Evolutionary conservation across 2,888 invertebrate species (phyloP).

Genomic region (Drosophila macrospina): DNA sequence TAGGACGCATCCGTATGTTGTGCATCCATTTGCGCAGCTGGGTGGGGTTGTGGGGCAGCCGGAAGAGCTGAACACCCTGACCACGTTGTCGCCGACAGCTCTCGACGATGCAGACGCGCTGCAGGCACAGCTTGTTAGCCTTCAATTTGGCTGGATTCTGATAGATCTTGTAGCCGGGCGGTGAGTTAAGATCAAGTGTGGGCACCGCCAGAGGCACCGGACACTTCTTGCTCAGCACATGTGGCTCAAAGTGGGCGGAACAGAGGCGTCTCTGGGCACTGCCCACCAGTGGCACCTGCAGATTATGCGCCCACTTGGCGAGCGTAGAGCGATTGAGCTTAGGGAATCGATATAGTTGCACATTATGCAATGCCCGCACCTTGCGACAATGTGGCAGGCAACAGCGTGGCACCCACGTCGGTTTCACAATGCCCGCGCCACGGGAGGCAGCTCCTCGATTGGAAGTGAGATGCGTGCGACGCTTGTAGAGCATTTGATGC

Average conservation of each 20-base stretch:
- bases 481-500: conserved; percentile 62
- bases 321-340: conserved; percentile 78
- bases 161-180: conserved; percentile 80
- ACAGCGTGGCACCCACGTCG: conserved; percentile 82
- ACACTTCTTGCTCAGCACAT: conserved; percentile 81
- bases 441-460: conserved; percentile 3
- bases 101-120: conserved; percentile 78
- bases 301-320: conserved; percentile 82
- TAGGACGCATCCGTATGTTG: conserved; percentile 75
- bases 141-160: conserved; percentile 81
- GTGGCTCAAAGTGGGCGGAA: conserved; percentile 79
- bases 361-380: conserved; percentile 73
- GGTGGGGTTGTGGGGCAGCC: conserved; percentile 75
- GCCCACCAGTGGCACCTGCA: conserved; percentile 78
- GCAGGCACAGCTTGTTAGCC: conserved; percentile 72
- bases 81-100: conserved; percentile 75
- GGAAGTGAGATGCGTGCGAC: conserved; percentile 51
- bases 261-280: conserved; percentile 80
- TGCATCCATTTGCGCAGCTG: conserved; percentile 81
- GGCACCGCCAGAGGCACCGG: conserved; percentile 81
- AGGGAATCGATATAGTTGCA: conserved; percentile 82
- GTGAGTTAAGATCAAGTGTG: conserved; percentile 77
- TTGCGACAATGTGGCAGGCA: conserved; percentile 82
- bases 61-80: conserved; percentile 79
- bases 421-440: conserved; percentile 33